A percentile compares a stretch with the other conserved stretches of the same genome.
These are phyloP conservation scores for Ectropis crepuscularia DNA, from an alignment of 2,888 invertebrate species.

Conservation along the genomic window DNA sequence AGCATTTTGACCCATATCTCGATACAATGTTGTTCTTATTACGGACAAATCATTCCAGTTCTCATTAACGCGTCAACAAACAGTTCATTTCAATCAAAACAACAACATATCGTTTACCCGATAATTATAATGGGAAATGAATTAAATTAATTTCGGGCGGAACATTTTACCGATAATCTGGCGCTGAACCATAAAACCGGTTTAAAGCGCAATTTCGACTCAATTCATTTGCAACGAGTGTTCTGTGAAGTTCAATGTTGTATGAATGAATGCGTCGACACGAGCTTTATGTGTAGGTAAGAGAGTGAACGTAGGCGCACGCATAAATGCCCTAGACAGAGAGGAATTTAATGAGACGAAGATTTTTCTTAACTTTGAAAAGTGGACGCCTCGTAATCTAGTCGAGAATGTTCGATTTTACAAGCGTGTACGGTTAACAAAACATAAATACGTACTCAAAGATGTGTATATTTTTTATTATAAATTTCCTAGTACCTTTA, in stretches of 20 bases:
- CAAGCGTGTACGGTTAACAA: no score
- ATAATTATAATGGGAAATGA: constrained; percentile 61
- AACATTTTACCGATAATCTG: constrained; percentile 61
- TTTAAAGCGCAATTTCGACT: constrained; percentile 60
- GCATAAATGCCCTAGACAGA: no score
- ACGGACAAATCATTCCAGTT: constrained; percentile 2
- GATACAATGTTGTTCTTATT: no score
- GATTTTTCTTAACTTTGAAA: no score
- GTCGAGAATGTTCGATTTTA: no score
- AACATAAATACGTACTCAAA: no score
- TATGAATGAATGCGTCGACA: constrained; percentile 59
- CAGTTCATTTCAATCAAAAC: constrained; percentile 45
- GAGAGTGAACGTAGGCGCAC: background rate
- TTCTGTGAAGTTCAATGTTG: constrained; percentile 62
- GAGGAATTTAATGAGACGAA: no score
- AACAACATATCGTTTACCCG: constrained; percentile 51
- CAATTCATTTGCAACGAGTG: constrained; percentile 64
- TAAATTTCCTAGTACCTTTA: no score
- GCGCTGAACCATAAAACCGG: constrained; percentile 62
- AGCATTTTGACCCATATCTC: no score
- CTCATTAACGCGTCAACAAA: constrained; percentile 21
- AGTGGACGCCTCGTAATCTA: no score
- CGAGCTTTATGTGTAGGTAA: constrained; percentile 38
- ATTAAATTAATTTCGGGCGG: constrained; percentile 59
- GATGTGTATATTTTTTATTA: no score